phyloP scores from a whole-genome alignment of 2,888 invertebrate genomes.

The Parnassius smintheus region DNA sequence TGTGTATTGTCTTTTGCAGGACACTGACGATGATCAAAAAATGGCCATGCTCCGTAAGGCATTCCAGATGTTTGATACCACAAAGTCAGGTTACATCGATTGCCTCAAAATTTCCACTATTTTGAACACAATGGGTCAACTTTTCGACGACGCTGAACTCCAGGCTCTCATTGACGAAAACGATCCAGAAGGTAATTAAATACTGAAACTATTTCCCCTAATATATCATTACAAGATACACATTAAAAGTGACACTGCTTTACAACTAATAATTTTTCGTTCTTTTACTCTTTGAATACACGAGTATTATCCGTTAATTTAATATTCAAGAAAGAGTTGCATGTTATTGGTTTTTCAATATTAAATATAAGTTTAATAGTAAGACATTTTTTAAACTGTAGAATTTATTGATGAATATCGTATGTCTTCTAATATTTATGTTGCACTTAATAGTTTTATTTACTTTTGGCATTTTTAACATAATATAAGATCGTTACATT shows the following conservation, averaged over 20 bases:
- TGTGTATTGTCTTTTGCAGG: constrained; percentile 42
- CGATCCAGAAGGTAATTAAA: constrained; percentile 88
- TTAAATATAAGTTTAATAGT: too few relatives aligned
- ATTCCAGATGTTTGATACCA: constrained; percentile 98
- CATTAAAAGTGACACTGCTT: too few relatives aligned
- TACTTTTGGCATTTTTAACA: too few relatives aligned
- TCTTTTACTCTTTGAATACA: constrained; percentile 41
- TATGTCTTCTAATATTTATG: too few relatives aligned
- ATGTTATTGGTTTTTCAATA: background rate
- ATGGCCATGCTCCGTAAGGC: constrained; percentile 96
- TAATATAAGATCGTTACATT: too few relatives aligned
- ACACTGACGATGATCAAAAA: constrained; percentile 88
- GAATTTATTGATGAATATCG: too few relatives aligned
- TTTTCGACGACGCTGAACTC: constrained; percentile 95
- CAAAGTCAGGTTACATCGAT: constrained; percentile 95
- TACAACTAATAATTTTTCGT: too few relatives aligned
- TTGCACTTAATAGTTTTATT: too few relatives aligned
- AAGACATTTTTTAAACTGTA: too few relatives aligned
- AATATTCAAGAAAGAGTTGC: constrained; percentile 4
- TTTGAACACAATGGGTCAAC: constrained; percentile 96
- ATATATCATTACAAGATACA: too few relatives aligned
- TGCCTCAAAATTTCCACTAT: constrained; percentile 95
- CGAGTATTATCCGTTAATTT: constrained; percentile 47
- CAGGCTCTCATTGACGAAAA: constrained; percentile 94
- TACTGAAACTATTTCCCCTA: background rate